A percentile compares a stretch with the other conserved stretches of the same genome.
phyloP scores from a whole-genome alignment of 2,888 invertebrate genomes.

The Eupsilia transversa region DNA sequence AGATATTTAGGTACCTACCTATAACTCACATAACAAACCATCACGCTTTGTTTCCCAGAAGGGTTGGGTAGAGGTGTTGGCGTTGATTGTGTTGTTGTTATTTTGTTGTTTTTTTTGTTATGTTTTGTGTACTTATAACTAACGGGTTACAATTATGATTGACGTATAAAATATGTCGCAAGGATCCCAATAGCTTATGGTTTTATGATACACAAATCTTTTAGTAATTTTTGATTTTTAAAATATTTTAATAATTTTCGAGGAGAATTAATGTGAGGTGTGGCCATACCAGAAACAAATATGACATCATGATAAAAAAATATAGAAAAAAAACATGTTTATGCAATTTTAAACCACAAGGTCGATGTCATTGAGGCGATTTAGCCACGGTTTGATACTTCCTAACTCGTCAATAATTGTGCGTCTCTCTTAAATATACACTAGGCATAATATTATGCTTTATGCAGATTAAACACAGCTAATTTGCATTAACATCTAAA shows the following conservation, averaged over 20 bases:
- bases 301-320: constrained; percentile 31
- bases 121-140: background rate
- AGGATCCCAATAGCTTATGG: background rate
- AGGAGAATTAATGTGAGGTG: constrained; percentile 4
- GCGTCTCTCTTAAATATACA: background rate
- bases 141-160: constrained; percentile 7
- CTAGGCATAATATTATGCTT: background rate
- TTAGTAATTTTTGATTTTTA: too few relatives aligned
- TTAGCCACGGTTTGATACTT: constrained; percentile 24
- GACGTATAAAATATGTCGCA: background rate
- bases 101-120: background rate
- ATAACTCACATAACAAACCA: background rate
- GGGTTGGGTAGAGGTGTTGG: background rate
- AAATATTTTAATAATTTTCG: background rate
- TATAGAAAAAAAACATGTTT: constrained; percentile 24
- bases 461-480: background rate
- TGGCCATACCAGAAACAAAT: constrained; percentile 11
- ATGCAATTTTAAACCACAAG: constrained; percentile 39
- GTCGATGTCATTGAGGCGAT: constrained; percentile 41
- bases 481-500: constrained; percentile 18
- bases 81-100: background rate
- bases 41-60: background rate
- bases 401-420: constrained; percentile 29
- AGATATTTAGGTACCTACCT: background rate
- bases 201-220: background rate